Evolutionary conservation across 2,113 vertebrate species (phyloP), one percentile per base, ranked within the genome.

Genomic region (Paracanthobrama guichenoti): DNA sequence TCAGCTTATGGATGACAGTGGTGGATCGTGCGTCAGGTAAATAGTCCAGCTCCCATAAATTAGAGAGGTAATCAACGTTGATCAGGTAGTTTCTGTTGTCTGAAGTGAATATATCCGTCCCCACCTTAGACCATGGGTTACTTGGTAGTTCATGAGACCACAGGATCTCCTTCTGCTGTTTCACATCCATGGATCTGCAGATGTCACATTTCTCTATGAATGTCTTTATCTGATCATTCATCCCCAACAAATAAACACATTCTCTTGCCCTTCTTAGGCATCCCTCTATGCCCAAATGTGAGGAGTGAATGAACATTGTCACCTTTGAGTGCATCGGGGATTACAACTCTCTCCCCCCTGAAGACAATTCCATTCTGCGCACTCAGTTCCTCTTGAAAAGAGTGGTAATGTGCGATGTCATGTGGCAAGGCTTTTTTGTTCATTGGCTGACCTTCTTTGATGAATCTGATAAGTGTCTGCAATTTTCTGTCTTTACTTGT

Each of bases 21-120:
- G 12, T 79, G 9, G 86, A 76, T 20, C 64, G 76, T 67, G 87
- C 87, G 12, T 87, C 82, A 3, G 69, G 26, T 16, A 84, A 16
- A 9, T 81, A 84, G 28, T 87, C 84, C 2, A 84, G 71, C 69
- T 86, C 88, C 75, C 75, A 35, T 0, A 87, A 88, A 22, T 87
- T 87, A 3, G 76, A 89, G 24, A 59, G 35, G 2, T 78, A 78
- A 13, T 78, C 53, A 5, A 60, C 20, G 0, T 55, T 79, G 14
- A 79, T 79, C 5, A 60, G 22, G 22, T 60, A 60, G 22, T 60
- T 44, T 79, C 20, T 59, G 12, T 24, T 79, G 18, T 60, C 31
- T 35, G 60, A 59, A n/a, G 18, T n/a, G 7, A 79, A 79, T 24
- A 60, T 39, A 3, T 79, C 76, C 26, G 35, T 79, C 13, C 55